Evolutionary conservation across 2,888 invertebrate genomes (phyloP), one percentile per base, ranked within the genome.

Genomic region (Drosophila vallismaia): DNA sequence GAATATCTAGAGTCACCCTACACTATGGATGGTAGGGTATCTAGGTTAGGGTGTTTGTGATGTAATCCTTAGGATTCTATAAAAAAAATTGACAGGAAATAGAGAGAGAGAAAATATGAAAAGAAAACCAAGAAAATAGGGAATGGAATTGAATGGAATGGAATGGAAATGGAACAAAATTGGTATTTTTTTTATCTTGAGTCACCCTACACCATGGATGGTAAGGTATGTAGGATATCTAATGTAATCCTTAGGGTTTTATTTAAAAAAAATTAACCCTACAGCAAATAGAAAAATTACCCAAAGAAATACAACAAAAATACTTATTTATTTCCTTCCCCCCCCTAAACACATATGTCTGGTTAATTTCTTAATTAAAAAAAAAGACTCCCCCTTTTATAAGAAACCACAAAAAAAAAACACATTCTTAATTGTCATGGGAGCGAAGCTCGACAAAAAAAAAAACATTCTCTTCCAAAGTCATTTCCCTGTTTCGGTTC

Each of bases 381-480:
- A 40, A 40, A 42, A 64, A 19, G 19, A 31, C 36, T 51, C 33
- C 10, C 38, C 29, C 46, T 19, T 33, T 12, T 63, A 40, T 24
- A 12, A 31, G 49, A 52, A 70, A 49, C 71, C 71, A 49, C 48
- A 68, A 12, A 44, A 36, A 45, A 45, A 36, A 45, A 19, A 36
- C 36, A 49, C 2, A 52, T 49, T 71, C 58, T 71, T 73, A 55
- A 71, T 73, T 71, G 54, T 67, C 74, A 74, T 72, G 72, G 74
- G 72, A 74, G 74, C 59, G 52, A 10, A 49, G 54, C 73, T 59
- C 48, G n/a, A 2, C 12, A 69, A 19, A 19, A 19, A 19, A 19
- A 19, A 19, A 19, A 52, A 48, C 72, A 46, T 68, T 64, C 68
- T 67, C 36, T 67, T 63, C 24, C 68, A 19, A 51, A 67, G 48